phyloP scores from a whole-genome alignment of 2,888 invertebrate genomes.

The Elaeidobius kamerunicus region DNA sequence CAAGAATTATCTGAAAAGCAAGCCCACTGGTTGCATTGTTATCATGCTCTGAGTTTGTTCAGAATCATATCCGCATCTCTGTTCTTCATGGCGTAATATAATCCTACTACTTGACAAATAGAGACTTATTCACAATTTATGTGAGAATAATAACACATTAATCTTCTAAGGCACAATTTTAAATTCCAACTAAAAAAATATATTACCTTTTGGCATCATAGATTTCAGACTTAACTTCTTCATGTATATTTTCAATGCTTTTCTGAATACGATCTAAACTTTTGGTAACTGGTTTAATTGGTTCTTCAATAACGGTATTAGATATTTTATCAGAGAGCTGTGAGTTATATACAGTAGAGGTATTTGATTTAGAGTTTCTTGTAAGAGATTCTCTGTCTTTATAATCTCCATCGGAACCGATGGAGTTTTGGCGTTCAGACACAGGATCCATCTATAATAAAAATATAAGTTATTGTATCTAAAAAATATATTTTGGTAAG shows the following conservation, averaged over 20 bases:
- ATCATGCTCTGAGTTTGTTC: conserved; percentile 88
- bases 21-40: conserved; percentile 50
- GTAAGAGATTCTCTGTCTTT: conserved; percentile 17
- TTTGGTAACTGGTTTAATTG: conserved; percentile 42
- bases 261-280: conserved; percentile 41
- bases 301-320: conserved; percentile 37
- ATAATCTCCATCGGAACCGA: conserved; percentile 38
- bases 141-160: too few relatives aligned
- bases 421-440: conserved; percentile 35
- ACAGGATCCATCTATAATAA: conserved; percentile 2
- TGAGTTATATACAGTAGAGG: conserved; percentile 26
- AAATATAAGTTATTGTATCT: too few relatives aligned
- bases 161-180: too few relatives aligned
- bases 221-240: conserved; percentile 41
- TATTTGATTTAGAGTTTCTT: conserved; percentile 4
- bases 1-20: conserved; percentile 77
- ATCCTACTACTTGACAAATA: too few relatives aligned
- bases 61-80: conserved; percentile 81
- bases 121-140: too few relatives aligned
- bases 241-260: conserved; percentile 44
- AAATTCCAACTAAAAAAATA: too few relatives aligned
- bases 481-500: conserved; percentile 43
- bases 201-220: conserved; percentile 32
- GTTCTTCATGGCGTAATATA: conserved; percentile 88
- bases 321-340: conserved; percentile 34